These are phyloP conservation scores for Tor tambroides DNA, from an alignment of 2,113 vertebrate species.

Conservation along the genomic window DNA sequence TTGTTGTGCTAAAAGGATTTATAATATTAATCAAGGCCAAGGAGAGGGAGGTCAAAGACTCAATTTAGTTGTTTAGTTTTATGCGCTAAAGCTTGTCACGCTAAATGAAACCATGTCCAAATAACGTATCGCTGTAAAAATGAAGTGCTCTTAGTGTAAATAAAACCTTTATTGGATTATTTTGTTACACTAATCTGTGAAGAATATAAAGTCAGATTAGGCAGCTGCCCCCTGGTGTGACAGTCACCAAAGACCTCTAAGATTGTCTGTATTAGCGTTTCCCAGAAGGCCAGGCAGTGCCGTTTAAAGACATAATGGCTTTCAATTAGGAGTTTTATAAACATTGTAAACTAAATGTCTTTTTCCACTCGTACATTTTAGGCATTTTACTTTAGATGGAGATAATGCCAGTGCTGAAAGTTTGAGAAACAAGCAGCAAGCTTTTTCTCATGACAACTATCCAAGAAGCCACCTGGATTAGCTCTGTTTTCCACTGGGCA, in stretches of 20 bases:
- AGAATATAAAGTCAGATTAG: constrained; percentile 50
- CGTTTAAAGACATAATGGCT: constrained; percentile 63
- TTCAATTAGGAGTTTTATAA: constrained; percentile 62
- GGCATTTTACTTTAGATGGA: neutral
- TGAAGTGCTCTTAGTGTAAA: constrained; percentile 47
- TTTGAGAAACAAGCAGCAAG: constrained; percentile 33
- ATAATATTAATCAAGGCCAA: constrained; percentile 48
- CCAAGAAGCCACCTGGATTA: constrained; percentile 43
- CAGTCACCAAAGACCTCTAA: constrained; percentile 39
- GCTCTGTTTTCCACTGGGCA: constrained; percentile 16
- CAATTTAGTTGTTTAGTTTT: constrained; percentile 28
- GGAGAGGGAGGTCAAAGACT: constrained; percentile 43
- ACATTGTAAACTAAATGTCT: constrained; percentile 36
- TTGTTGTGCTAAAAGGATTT: constrained; percentile 5
- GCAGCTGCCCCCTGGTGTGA: constrained; percentile 36
- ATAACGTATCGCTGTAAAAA: constrained; percentile 37
- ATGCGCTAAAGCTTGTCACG: constrained; percentile 43
- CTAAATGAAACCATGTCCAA: constrained; percentile 51
- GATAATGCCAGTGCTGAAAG: neutral
- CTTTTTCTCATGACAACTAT: constrained; percentile 38
- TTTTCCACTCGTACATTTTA: constrained; percentile 18
- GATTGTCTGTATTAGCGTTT: constrained; percentile 43
- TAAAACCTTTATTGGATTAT: constrained; percentile 58
- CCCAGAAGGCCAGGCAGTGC: constrained; percentile 51
- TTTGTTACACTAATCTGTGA: constrained; percentile 57